Base-by-base conservation (phyloP, 1,140 invertebrate species). In the Onthophagus taurus region DNA sequence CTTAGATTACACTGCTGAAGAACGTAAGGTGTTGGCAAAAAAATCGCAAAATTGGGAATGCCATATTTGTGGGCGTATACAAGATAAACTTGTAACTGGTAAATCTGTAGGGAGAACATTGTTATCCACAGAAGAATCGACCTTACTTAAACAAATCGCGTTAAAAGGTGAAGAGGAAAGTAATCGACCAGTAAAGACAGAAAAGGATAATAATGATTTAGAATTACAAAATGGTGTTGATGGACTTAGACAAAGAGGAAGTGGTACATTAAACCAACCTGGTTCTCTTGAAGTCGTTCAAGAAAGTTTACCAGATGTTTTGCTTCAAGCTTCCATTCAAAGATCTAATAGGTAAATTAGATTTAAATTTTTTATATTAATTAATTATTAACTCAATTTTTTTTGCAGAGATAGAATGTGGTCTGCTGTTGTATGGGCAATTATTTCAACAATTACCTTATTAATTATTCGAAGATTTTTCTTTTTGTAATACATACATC, bases 1-100 rank as follows among this genome's bases (percentile, higher is more conserved):
- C 9, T 63, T 96, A 11, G 88, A 96, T 61, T 95, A 92, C 57
- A 78, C 82, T 7, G 64, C 78, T 26, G 83, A 87, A 46, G 91
- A 94, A 66, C 72, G 93, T 51, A 80, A 83, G 59, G 66, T 69
- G 38, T 70, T 97, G 36, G 91, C 92, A 17, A 81, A 77, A 59
- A 85, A 81, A 57, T 80, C 78, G 2, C 58, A 61, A 31, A 62
- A 49, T 31, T 81, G 76, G 75, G 61, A 67, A 24, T 82, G 78
- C 56, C 48, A 66, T 9, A 61, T 63, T 13, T 81, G 78, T 70
- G 80, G 80, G 6, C 67, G 69, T 50, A 71, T 74, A 44, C 48
- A 61, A 12, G 55, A 64, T 19, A 65, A 72, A 12, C 54, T 78
- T 5, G 64, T 66, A n/a, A 59, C 29, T 31, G 37, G 23, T 9